Evolutionary conservation across 2,797 vertebrate species (phyloP).

Genomic region (Botia kubotai): DNA sequence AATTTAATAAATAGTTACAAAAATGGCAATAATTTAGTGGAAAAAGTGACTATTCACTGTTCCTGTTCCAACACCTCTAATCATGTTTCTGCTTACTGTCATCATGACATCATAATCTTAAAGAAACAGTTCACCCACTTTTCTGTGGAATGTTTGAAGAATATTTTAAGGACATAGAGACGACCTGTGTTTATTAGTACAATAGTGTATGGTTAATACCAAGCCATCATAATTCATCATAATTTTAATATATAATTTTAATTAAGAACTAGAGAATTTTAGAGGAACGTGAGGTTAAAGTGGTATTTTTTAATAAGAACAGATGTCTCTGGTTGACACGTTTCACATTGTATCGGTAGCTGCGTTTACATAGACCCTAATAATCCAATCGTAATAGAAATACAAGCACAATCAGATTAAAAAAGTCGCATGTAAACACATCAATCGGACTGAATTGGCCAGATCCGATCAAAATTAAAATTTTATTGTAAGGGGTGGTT

Average conservation of each 20-base stretch:
- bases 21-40: neutral
- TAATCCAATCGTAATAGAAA: too few relatives aligned
- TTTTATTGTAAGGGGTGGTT: too few relatives aligned
- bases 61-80: neutral
- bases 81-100: conserved; percentile 1
- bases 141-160: too few relatives aligned
- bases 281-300: neutral
- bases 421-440: too few relatives aligned
- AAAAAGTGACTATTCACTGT: neutral
- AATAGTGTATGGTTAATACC: neutral
- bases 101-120: neutral
- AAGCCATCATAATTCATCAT: neutral
- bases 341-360: neutral
- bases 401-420: too few relatives aligned
- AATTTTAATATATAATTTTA: too few relatives aligned
- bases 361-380: too few relatives aligned
- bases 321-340: neutral
- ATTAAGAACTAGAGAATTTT: neutral
- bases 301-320: neutral
- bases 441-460: too few relatives aligned
- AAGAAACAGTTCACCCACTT: neutral
- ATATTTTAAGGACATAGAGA: too few relatives aligned
- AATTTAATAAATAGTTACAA: neutral
- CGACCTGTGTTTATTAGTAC: too few relatives aligned
- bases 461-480: too few relatives aligned